Evolutionary conservation across 1,140 invertebrate genomes (phyloP).

Genomic region (Platyscapa corneri): DNA sequence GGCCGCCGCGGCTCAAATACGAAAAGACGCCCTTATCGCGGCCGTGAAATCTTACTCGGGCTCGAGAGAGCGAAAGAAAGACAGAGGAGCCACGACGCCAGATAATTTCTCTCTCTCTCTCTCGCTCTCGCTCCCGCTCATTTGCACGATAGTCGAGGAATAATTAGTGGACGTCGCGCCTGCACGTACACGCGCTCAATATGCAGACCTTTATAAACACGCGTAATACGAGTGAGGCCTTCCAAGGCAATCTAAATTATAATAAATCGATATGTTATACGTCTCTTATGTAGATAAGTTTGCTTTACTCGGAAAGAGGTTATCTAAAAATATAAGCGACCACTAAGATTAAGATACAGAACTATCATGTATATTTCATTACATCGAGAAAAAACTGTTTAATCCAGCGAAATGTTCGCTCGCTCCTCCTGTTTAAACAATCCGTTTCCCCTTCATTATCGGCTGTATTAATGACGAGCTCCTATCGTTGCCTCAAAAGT

Average conservation of each 20-base stretch:
- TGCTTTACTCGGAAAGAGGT: conserved; percentile 53
- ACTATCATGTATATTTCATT: conserved; percentile 14
- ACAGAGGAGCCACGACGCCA: neutral
- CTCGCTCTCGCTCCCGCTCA: too few species aligned
- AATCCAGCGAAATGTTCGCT: neutral
- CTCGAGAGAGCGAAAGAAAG: neutral
- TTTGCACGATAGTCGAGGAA: conserved; percentile 65
- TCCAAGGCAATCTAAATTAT: conserved; percentile 68
- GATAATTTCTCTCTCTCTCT: conserved; percentile 53
- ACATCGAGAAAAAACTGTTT: neutral
- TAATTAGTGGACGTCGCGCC: conserved; percentile 64
- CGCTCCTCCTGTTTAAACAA: neutral
- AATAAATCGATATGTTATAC: conserved; percentile 66
- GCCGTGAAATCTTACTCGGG: conserved; percentile 31
- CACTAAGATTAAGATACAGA: conserved; percentile 24
- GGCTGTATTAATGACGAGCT: neutral
- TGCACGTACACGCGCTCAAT: conserved; percentile 48
- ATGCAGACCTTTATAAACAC: conserved; percentile 28
- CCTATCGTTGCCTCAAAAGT: too few species aligned
- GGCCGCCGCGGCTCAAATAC: conserved; percentile 34
- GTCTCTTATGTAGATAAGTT: conserved; percentile 53
- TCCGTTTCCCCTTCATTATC: neutral
- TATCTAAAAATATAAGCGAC: conserved; percentile 49
- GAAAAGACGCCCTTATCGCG: conserved; percentile 51
- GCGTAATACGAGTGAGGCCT: conserved; percentile 52